These are phyloP conservation scores for Vesta saturnalis DNA, from an alignment of 2,888 invertebrate genomes.

Conservation along the genomic window DNA sequence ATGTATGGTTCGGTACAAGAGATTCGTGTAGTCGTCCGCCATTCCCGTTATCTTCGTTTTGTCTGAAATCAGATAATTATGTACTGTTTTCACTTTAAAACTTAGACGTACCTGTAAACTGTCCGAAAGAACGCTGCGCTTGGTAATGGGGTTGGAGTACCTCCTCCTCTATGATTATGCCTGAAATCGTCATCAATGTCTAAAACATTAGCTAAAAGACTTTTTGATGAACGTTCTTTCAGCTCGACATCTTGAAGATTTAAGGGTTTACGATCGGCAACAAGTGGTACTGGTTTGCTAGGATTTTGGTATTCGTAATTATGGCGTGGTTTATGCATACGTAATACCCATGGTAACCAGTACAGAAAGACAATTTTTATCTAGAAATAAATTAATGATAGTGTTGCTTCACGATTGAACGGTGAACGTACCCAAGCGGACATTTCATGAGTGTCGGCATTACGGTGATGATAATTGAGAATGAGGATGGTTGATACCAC, in stretches of 20 bases:
- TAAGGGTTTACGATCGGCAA: constrained; percentile 59
- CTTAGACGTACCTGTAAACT: constrained; percentile 74
- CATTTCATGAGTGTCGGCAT: constrained; percentile 97
- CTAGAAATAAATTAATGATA: constrained; percentile 64
- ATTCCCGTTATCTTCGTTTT: constrained; percentile 64
- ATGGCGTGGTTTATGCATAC: constrained; percentile 83
- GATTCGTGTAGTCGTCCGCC: constrained; percentile 80
- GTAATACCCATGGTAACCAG: constrained; percentile 96
- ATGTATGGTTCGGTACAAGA: constrained; percentile 81
- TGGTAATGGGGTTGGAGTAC: constrained; percentile 65
- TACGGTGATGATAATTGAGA: constrained; percentile 97
- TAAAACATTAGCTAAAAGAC: constrained; percentile 94
- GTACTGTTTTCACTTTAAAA: background rate
- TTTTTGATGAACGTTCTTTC: constrained; percentile 83
- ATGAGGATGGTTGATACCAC: constrained; percentile 98
- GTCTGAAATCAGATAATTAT: constrained; percentile 50
- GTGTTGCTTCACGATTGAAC: background rate
- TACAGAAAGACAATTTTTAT: constrained; percentile 92
- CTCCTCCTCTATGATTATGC: constrained; percentile 76
- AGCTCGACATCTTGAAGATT: constrained; percentile 60
- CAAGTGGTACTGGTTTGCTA: constrained; percentile 65
- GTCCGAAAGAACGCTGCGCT: constrained; percentile 75
- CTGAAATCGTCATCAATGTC: constrained; percentile 97
- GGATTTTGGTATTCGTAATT: constrained; percentile 63
- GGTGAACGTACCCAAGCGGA: constrained; percentile 86